A percentile compares a stretch with the other conserved stretches of the same genome.
phyloP scores from a whole-genome alignment of 2,888 invertebrate species.

The Ecliptopera silaceata region DNA sequence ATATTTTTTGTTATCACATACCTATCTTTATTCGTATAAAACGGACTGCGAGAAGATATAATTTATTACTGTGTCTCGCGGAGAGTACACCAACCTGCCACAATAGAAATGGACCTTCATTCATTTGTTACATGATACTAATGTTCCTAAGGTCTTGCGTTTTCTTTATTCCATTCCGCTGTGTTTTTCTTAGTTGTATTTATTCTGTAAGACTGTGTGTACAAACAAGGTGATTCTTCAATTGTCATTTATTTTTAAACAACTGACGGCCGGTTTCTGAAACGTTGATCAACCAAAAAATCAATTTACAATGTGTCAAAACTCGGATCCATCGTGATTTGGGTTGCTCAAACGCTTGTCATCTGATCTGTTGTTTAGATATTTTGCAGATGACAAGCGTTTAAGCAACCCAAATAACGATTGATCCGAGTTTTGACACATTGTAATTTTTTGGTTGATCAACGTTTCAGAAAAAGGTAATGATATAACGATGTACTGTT shows the following conservation, averaged over 20 bases:
- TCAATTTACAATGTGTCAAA: no score
- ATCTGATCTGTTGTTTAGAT: no score
- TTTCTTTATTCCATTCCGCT: slow-evolving; percentile 14
- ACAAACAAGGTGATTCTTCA: slow-evolving; percentile 5
- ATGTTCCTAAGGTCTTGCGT: slow-evolving; percentile 7
- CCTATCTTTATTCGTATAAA: slow-evolving; percentile 39
- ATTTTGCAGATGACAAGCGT: no score
- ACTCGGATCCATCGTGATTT: no score
- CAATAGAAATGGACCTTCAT: slow-evolving; percentile 30
- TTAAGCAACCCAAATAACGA: no score
- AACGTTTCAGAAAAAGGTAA: no score
- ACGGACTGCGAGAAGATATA: slow-evolving; percentile 45
- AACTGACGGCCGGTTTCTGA: no score
- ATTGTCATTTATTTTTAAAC: background rate
- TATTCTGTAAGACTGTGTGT: background rate
- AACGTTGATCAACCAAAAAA: no score
- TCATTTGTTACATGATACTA: slow-evolving; percentile 38
- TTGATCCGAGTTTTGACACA: no score
- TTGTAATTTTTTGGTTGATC: no score
- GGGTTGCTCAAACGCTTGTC: no score
- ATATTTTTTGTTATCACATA: slow-evolving; percentile 9
- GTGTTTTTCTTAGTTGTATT: background rate
- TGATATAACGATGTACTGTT: no score
- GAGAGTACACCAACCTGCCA: slow-evolving; percentile 42
- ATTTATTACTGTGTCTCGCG: slow-evolving; percentile 52